Evolutionary conservation across 53 echinoderm and acorn worm genomes (phyloP), one percentile per base, ranked within the genome.

Genomic region (Henricia sp.): DNA sequence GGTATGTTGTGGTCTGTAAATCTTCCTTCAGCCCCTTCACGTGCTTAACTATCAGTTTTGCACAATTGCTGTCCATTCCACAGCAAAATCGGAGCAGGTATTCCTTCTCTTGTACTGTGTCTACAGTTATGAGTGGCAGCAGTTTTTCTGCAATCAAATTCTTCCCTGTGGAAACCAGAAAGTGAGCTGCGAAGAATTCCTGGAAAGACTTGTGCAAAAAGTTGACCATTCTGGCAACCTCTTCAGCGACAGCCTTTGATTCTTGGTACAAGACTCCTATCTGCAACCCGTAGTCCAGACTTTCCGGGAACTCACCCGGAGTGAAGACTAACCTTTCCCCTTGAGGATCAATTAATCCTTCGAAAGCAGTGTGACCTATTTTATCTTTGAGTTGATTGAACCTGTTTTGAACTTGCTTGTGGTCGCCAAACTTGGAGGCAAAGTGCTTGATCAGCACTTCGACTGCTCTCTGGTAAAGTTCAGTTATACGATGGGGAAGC

Each of bases 41-140:
- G 17, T 70, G 70, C n/a, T 70, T 3, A 27, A 70, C 43, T 43
- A 70, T 70, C 9, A 70, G 28, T 1, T 25, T 44, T 42, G 70
- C 70, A 16, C 21, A 43, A 27, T 27, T 16, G 27, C 1, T 11
- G 21, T 37, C 29, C 70, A 70, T 70, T 27, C 70, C 70, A 25
- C 70, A 70, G 17, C 43, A 43, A 25, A 70, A 70, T 12, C 70
- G 70, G 26, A 70, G 40, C 26, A 70, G 9, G 29, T 70, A 70
- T 46, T 70, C 70, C 19, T 44, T 30, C 35, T 24, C 28, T 10
- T 70, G 23, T 1, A 70, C 13, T n/a, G 46, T 70, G 27, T 70
- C 70, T 4, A 70, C 46, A 0, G n/a, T 70, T 23, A 70, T 46
- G 24, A 44, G 43, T 5, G 70, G 26, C 43, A 42, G 21, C 4